Percentiles rank a stretch among this genome's conserved stretches.
These are phyloP conservation scores for Drosophila tani DNA, from an alignment of 1,140 invertebrate genomes.

Conservation along the genomic window DNA sequence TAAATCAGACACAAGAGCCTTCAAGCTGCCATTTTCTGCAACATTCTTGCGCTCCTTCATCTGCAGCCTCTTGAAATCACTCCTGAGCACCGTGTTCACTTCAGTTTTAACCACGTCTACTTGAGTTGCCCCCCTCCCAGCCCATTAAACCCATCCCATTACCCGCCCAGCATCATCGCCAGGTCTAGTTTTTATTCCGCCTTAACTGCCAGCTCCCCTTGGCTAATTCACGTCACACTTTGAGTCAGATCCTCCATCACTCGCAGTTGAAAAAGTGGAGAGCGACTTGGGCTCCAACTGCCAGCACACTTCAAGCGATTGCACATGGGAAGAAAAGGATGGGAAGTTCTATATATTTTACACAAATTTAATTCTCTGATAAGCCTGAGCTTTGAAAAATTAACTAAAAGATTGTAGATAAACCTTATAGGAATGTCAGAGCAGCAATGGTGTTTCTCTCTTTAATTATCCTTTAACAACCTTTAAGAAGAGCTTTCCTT, in stretches of 20 bases:
- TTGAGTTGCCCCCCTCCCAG: not conserved
- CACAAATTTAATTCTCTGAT: too few species aligned
- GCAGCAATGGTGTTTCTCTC: not conserved
- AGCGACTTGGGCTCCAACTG: constrained; percentile 17
- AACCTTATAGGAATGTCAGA: not conserved
- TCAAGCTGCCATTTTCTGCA: constrained; percentile 7
- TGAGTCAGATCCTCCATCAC: constrained; percentile 58
- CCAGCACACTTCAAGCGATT: constrained; percentile 28
- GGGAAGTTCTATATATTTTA: too few species aligned
- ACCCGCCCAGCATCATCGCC: constrained; percentile 37
- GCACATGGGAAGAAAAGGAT: constrained; percentile 3
- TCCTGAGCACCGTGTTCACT: not conserved
- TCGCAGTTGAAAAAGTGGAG: constrained; percentile 33
- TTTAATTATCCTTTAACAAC: too few species aligned
- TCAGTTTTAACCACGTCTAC: constrained; percentile 4
- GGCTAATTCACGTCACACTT: constrained; percentile 76
- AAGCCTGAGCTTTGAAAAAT: not conserved
- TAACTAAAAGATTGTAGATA: not conserved
- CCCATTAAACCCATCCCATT: constrained; percentile 19
- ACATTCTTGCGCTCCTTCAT: constrained; percentile 16
- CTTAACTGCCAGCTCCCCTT: constrained; percentile 42
- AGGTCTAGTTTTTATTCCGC: constrained; percentile 35
- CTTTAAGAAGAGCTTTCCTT: not conserved
- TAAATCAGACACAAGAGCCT: constrained; percentile 17
- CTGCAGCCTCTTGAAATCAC: constrained; percentile 15